Evolutionary conservation across 2,113 vertebrate species (phyloP), one percentile per base, ranked within the genome.

Genomic region (Galeopterus variegatus): DNA sequence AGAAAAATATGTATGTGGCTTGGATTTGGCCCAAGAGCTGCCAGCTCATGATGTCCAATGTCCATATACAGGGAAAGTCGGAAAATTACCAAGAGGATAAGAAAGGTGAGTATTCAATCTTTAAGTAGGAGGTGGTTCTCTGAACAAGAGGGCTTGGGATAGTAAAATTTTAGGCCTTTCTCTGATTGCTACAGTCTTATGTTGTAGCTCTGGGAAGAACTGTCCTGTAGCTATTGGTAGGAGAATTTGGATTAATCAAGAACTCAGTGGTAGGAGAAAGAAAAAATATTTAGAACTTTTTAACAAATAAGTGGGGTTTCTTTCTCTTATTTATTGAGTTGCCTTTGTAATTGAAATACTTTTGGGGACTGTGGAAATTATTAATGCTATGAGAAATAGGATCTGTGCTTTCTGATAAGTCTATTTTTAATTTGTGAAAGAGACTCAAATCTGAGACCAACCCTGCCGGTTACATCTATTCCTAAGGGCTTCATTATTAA

Each of bases 401-500:
- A 23, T 60, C 48, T 93, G 12, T 72, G 56, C 70, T 85, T 94
- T 50, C 82, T 85, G 52, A 36, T 88, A 64, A 83, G 14, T 64
- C 33, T 93, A 67, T 79, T 90, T 92, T 88, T 81, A 62, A 73
- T 31, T 94, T 73, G 14, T 73, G n/a, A 90, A 88, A 41, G 58
- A 52, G 45, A 23, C 26, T 96, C 36, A 76, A 18, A 26, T 86
- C 11, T 58, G 21, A 95, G 41, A 79, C 36, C 4, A 36, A 24
- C 19, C 50, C 26, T 58, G 48, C 28, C 9, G 2, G 6, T 72
- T 76, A 62, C 15, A n/a, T 73, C 76, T 77, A 80, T 80, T 83
- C 56, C 36, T 48, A 50, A 56, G n/a, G 52, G 21, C 14, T 87
- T 83, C 10, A 48, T 84, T 88, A 76, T 80, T 88, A 80, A 65